Base-by-base conservation (phyloP, 1,140 invertebrate species). In the Dendroctonus ponderosae region DNA sequence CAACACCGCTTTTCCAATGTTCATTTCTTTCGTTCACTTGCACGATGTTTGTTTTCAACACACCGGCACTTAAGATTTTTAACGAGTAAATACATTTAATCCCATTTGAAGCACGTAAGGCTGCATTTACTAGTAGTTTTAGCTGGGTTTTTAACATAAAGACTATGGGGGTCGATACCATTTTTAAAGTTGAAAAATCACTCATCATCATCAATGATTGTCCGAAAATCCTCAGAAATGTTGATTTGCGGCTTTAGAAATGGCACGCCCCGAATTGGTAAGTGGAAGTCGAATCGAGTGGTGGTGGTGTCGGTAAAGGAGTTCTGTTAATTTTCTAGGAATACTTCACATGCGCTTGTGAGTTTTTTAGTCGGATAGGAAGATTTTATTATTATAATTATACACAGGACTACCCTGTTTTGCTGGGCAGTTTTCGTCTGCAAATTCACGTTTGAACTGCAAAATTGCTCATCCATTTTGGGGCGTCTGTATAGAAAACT, bases 281-380 rank as follows among this genome's bases (percentile, higher is more conserved):
- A 41, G 40, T 54, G 38, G 39, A 54, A 5, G 52, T 54, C 40
- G 37, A 37, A 54, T 54, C 52, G 52, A 39, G 52, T 39, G 52
- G 37, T 54, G 52, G 38, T 39, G 37, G 37, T 38, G 40, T 39
- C 14, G 52, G 44, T 26, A 26, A 26, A 53, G 43, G 60, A 62
- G 66, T 68, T 68, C 66, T 68, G 60, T 68, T 68, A 68, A 68
- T 68, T 68, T 68, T 68, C 61, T 56, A 68, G 60, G 49, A 62
- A 68, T 68, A 68, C 66, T 68, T 68, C 66, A 68, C 66, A 49
- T 49, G 63, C 63, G 54, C 51, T 64, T 64, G 65, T 46, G 59
- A 62, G 37, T 61, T 56, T 61, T 65, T 67, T 66, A 51, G 66
- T 68, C 66, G 66, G 66, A 58, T 68, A 68, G 57, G 58, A 63